Percentiles rank a stretch among this genome's conserved stretches.
Conservation (phyloP, 2,888 invertebrate genomes). For the Rhingia campestris region DNA sequence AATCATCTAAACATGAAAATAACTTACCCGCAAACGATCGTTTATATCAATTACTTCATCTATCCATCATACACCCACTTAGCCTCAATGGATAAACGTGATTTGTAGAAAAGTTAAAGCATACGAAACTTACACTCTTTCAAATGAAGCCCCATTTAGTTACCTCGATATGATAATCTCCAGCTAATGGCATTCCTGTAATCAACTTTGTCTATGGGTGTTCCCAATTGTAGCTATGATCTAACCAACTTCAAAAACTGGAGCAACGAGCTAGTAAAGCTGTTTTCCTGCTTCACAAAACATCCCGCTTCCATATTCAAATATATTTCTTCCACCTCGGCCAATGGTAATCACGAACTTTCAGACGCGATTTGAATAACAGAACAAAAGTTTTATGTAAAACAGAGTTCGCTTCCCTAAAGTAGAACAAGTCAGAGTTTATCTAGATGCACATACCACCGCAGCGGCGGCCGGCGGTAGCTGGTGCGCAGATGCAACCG, state of each 20-base stretch:
- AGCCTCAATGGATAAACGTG: background rate
- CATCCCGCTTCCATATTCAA: constrained; percentile 56
- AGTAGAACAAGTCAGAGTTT: constrained; percentile 72
- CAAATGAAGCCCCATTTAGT: constrained; percentile 41
- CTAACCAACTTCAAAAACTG: constrained; percentile 27
- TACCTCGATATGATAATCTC: constrained; percentile 42
- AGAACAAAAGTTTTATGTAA: constrained; percentile 53
- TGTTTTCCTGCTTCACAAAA: constrained; percentile 16
- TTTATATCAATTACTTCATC: constrained; percentile 50
- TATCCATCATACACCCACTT: constrained; percentile 35
- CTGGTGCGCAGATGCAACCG: constrained; percentile 54
- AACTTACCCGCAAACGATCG: constrained; percentile 14
- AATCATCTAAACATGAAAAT: background rate
- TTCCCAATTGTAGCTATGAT: constrained; percentile 31
- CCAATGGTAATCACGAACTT: constrained; percentile 59
- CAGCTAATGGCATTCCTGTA: constrained; percentile 18
- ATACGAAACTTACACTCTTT: constrained; percentile 5
- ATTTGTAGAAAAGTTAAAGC: background rate
- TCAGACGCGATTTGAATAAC: constrained; percentile 68
- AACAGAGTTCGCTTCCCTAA: constrained; percentile 60
- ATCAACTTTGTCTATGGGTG: constrained; percentile 19
- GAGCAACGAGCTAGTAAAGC: constrained; percentile 13
- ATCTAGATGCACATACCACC: constrained; percentile 63
- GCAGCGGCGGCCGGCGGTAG: constrained; percentile 16
- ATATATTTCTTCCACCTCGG: constrained; percentile 16